phyloP scores from a whole-genome alignment of 2,797 vertebrate species.

The Crocidura indochinensis region DNA sequence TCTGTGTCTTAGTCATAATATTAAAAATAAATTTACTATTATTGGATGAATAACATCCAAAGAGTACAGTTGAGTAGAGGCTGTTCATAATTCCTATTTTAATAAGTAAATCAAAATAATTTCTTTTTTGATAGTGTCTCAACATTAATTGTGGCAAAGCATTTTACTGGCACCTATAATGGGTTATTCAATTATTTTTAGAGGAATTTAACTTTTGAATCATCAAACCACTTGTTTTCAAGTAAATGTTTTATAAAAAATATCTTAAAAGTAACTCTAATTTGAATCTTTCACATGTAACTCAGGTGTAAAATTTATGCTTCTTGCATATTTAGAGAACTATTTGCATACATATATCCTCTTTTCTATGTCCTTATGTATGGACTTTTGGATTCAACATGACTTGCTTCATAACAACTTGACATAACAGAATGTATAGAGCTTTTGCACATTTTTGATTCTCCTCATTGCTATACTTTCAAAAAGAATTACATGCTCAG shows the following conservation, averaged over 20 bases:
- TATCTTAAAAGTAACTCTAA: constrained; percentile 7
- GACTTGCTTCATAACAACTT: background rate
- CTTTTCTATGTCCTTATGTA: background rate
- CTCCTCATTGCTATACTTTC: constrained; percentile 14
- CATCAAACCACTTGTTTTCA: constrained; percentile 6
- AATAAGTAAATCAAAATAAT: background rate
- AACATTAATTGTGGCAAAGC: background rate
- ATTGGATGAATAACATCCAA: background rate
- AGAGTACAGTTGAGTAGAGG: rapidly evolving
- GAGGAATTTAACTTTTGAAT: background rate
- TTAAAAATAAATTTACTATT: constrained; percentile 54
- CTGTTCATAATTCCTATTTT: background rate
- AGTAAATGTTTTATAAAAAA: constrained; percentile 36
- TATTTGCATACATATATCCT: rapidly evolving
- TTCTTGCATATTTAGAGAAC: background rate
- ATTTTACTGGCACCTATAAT: constrained; percentile 11
- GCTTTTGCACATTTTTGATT: background rate
- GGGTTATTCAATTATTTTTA: background rate
- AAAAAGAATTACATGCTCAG: background rate
- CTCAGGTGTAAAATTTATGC: background rate
- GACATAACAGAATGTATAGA: constrained; percentile 23
- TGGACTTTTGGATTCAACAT: background rate
- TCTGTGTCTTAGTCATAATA: no score
- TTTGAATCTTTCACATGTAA: constrained; percentile 37
- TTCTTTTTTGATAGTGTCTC: background rate